Percentiles rank a stretch among this genome's conserved stretches.
Conservation (phyloP, 1,140 invertebrate species). For the Dreissena polymorpha region DNA sequence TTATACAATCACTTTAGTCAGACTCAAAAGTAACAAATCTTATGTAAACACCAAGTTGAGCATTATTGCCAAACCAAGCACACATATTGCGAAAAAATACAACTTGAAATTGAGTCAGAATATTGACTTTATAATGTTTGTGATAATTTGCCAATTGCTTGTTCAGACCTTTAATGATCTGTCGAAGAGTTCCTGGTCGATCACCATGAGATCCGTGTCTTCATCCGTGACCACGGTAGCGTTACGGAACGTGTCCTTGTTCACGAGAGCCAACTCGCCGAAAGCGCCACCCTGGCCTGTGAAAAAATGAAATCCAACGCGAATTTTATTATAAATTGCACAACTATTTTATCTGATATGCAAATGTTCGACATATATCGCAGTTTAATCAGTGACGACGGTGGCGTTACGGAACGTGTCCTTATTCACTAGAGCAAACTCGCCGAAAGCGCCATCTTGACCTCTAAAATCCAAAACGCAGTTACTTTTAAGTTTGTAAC, state of each 20-base stretch:
- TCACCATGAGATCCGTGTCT: conserved; percentile 72
- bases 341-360: no score
- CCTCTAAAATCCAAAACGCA: conserved; percentile 52
- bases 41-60: no score
- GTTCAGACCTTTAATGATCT: conserved; percentile 72
- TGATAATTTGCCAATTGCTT: no score
- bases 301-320: no score
- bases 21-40: no score
- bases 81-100: no score
- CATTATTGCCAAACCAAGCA: no score
- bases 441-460: conserved; percentile 74
- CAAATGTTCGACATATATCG: not conserved
- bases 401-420: conserved; percentile 74
- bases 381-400: conserved; percentile 66
- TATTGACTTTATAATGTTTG: no score
- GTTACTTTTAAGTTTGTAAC: no score
- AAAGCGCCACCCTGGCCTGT: conserved; percentile 73
- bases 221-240: conserved; percentile 75
- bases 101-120: no score
- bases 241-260: conserved; percentile 72
- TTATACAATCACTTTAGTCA: no score
- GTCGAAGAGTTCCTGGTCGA: conserved; percentile 75
- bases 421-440: conserved; percentile 73
- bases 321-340: conserved; percentile 54
- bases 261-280: conserved; percentile 76